phyloP scores from a whole-genome alignment of 2,888 invertebrate species.

The Tetragonula carbonaria region DNA sequence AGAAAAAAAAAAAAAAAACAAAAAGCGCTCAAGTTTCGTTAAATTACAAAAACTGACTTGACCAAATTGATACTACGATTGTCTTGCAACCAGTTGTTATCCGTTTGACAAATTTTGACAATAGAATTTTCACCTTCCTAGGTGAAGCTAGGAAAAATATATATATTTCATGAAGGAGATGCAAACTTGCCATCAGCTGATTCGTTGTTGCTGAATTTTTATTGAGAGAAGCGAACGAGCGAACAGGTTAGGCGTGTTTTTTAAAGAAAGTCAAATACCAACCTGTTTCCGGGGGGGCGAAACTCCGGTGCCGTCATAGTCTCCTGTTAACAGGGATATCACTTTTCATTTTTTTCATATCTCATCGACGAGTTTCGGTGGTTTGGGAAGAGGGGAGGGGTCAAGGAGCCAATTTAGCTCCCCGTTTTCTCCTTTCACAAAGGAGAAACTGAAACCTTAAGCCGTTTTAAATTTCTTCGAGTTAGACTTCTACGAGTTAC shows the following conservation, averaged over 20 bases:
- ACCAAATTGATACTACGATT: background rate
- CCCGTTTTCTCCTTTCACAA: background rate
- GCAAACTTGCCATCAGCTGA: too few relatives aligned
- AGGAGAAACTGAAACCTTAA: too few relatives aligned
- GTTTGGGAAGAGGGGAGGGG: conserved; percentile 24
- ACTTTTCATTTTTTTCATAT: conserved; percentile 84
- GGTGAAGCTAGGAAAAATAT: too few relatives aligned
- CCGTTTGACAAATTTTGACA: too few relatives aligned
- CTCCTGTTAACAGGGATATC: conserved; percentile 82
- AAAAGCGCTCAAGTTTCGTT: background rate
- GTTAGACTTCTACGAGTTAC: background rate
- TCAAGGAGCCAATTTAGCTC: background rate
- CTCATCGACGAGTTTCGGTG: conserved; percentile 68
- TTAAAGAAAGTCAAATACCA: conserved; percentile 65
- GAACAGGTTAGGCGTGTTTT: conserved; percentile 13
- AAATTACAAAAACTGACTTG: background rate
- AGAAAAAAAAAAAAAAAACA: too few relatives aligned
- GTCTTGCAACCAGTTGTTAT: background rate
- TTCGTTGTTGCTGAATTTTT: background rate
- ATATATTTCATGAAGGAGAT: background rate
- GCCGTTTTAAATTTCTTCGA: too few relatives aligned
- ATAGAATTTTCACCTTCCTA: too few relatives aligned
- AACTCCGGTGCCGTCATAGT: conserved; percentile 71
- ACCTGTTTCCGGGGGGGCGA: conserved; percentile 48
- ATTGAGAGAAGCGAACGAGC: background rate